These are phyloP conservation scores for Micrasema minimum DNA, from an alignment of 1,140 invertebrate species.

Conservation along the genomic window DNA sequence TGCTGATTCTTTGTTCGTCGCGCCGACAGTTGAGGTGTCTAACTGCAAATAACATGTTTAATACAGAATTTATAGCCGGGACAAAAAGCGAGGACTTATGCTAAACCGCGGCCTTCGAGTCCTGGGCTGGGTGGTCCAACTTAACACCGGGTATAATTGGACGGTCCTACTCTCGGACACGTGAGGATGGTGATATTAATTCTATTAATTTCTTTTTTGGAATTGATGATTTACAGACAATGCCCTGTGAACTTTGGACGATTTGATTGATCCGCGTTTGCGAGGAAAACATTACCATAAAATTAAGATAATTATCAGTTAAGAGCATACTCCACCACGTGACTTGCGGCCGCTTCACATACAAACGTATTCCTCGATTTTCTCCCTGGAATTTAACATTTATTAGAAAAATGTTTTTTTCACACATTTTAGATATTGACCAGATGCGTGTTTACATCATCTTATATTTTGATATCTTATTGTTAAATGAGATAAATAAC, in stretches of 20 bases:
- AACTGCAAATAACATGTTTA: constrained; percentile 26
- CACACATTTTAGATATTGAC: too few relatives aligned
- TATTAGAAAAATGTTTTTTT: too few relatives aligned
- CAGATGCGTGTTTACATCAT: too few relatives aligned
- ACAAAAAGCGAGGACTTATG: constrained; percentile 14
- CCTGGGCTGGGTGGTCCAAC: background rate
- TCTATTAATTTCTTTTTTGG: background rate
- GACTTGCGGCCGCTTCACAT: too few relatives aligned
- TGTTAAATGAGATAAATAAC: too few relatives aligned
- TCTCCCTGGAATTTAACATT: too few relatives aligned
- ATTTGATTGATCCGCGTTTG: background rate
- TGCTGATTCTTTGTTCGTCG: constrained; percentile 18
- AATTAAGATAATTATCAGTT: too few relatives aligned
- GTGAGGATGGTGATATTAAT: background rate
- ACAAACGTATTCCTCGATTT: too few relatives aligned
- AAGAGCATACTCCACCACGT: too few relatives aligned
- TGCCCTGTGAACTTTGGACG: background rate
- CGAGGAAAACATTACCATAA: too few relatives aligned
- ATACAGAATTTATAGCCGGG: constrained; percentile 11
- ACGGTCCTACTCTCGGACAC: background rate
- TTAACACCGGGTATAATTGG: background rate
- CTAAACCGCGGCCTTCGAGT: constrained; percentile 17
- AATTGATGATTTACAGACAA: too few relatives aligned
- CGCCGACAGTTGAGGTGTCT: constrained; percentile 24
- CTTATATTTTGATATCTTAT: too few relatives aligned